Evolutionary conservation across 2,797 vertebrate genomes (phyloP).

Genomic region (Poecile montanus): DNA sequence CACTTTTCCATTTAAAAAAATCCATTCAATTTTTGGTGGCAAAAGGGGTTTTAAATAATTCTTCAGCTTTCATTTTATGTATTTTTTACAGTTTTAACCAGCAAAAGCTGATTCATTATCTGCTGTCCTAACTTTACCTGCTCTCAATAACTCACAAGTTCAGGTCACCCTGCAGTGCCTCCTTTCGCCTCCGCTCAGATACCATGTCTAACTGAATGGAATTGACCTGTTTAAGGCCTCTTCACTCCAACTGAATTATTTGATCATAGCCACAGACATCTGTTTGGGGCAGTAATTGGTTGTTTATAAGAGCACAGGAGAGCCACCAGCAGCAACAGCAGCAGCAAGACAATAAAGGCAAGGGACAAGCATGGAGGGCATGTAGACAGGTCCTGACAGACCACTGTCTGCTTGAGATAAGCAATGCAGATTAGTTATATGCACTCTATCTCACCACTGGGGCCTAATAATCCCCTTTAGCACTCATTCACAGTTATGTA

Average conservation of each 20-base stretch:
- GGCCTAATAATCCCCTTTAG: constrained; percentile 82
- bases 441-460: constrained; percentile 77
- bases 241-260: constrained; percentile 85
- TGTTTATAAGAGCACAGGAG: constrained; percentile 82
- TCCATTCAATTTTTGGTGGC: not conserved
- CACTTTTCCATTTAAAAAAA: not conserved
- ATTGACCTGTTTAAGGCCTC: constrained; percentile 87
- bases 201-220: constrained; percentile 89
- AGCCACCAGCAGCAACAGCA: constrained; percentile 62
- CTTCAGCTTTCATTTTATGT: not conserved
- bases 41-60: not conserved
- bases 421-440: constrained; percentile 79
- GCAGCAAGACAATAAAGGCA: constrained; percentile 77
- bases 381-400: constrained; percentile 74
- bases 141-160: constrained; percentile 66
- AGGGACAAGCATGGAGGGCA: constrained; percentile 73
- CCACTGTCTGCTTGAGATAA: constrained; percentile 83
- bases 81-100: not conserved
- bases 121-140: constrained; percentile 43
- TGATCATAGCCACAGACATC: constrained; percentile 88
- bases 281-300: constrained; percentile 87
- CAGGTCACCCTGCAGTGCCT: constrained; percentile 68
- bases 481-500: constrained; percentile 76
- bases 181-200: constrained; percentile 74
- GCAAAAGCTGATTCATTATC: constrained; percentile 45